Percentiles rank a stretch among this genome's conserved stretches.
Conservation (phyloP, 2,113 vertebrate genomes). For the Ceratotherium simum region DNA sequence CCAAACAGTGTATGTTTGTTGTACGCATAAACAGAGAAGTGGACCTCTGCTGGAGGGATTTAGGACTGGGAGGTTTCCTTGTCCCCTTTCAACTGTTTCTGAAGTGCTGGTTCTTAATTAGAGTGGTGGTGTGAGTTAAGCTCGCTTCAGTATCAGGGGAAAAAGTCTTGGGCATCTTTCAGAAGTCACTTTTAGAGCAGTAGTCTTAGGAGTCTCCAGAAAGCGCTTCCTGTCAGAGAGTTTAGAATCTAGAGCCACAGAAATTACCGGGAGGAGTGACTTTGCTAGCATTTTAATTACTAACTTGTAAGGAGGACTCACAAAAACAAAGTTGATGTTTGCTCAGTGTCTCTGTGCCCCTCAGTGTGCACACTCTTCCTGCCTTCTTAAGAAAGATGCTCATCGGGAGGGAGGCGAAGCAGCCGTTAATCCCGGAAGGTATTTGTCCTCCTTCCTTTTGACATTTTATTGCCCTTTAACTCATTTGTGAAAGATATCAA, state of each 20-base stretch:
- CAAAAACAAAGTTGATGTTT: slow-evolving; percentile 41
- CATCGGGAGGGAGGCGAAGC: slow-evolving; percentile 36
- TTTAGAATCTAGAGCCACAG: neutral
- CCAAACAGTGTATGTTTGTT: neutral
- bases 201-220: neutral
- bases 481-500: slow-evolving; percentile 76
- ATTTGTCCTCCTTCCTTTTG: slow-evolving; percentile 76
- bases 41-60: neutral
- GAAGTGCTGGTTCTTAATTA: neutral
- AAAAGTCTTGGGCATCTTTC: neutral
- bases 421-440: slow-evolving; percentile 70
- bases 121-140: neutral
- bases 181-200: neutral
- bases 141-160: neutral
- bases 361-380: neutral
- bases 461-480: slow-evolving; percentile 80
- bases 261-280: neutral
- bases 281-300: slow-evolving; percentile 42
- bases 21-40: neutral
- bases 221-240: neutral
- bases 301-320: slow-evolving; percentile 33
- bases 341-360: neutral
- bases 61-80: neutral
- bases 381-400: slow-evolving; percentile 15
- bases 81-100: neutral